phyloP scores from a whole-genome alignment of 2,113 vertebrate genomes.

The Paraplagusia blochii region DNA sequence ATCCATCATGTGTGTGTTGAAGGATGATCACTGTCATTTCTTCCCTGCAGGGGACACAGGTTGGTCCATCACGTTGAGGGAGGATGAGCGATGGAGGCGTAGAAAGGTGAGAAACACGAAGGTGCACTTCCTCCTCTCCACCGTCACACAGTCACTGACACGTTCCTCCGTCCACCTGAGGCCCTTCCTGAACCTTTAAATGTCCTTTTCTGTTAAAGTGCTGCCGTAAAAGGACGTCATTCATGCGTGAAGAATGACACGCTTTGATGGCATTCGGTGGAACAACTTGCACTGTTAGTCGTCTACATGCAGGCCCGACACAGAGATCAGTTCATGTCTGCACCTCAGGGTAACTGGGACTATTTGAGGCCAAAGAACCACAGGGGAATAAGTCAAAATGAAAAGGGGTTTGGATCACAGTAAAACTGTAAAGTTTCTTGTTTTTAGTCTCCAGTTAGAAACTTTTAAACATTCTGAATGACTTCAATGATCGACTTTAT shows the following conservation, averaged over 20 bases:
- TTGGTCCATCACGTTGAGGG: slow-evolving; percentile 43
- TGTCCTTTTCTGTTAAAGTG: background rate
- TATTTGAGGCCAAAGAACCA: background rate
- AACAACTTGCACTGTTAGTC: slow-evolving; percentile 9
- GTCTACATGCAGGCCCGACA: background rate
- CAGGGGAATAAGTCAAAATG: too few species aligned
- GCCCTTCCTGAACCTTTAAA: slow-evolving; percentile 52
- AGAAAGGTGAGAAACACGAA: slow-evolving; percentile 32
- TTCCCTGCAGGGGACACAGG: slow-evolving; percentile 34
- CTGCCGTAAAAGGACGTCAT: slow-evolving; percentile 8
- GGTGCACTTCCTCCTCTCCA: slow-evolving; percentile 29
- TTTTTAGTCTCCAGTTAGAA: too few species aligned
- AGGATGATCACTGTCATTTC: slow-evolving; percentile 56
- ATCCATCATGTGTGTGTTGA: slow-evolving; percentile 17
- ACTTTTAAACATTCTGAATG: too few species aligned
- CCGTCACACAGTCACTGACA: slow-evolving; percentile 7
- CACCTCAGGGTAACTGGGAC: background rate
- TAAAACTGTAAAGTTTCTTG: too few species aligned
- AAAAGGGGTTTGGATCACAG: too few species aligned
- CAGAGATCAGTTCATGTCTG: background rate
- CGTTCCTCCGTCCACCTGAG: slow-evolving; percentile 49
- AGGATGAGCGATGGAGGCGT: slow-evolving; percentile 36
- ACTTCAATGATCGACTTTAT: too few species aligned
- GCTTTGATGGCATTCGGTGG: slow-evolving; percentile 1
- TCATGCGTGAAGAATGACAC: slow-evolving; percentile 20